These are phyloP conservation scores for Choristoneura fumiferana DNA, from an alignment of 1,140 invertebrate species.

Conservation along the genomic window DNA sequence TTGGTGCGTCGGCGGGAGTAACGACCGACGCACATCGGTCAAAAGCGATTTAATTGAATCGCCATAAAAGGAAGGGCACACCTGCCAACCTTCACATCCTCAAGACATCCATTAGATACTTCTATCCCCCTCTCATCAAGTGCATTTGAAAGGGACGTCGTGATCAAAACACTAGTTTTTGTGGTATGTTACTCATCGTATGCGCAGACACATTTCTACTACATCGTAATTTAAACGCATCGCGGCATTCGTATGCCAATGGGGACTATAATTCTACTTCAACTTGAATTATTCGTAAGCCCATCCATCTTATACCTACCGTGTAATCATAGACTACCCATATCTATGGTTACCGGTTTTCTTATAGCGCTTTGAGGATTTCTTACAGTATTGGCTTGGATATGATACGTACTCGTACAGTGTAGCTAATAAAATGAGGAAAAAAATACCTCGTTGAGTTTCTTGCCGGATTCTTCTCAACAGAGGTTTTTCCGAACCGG, in stretches of 20 bases:
- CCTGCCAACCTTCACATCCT: constrained; percentile 45
- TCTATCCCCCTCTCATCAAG: background rate
- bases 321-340: too few species aligned
- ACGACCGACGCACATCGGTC: constrained; percentile 57
- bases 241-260: constrained; percentile 1
- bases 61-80: constrained; percentile 50
- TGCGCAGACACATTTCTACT: constrained; percentile 24
- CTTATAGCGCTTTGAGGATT: too few species aligned
- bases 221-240: constrained; percentile 33
- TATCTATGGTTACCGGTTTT: too few species aligned
- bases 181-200: background rate
- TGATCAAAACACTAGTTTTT: background rate
- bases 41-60: constrained; percentile 71
- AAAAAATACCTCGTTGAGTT: too few species aligned
- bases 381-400: too few species aligned
- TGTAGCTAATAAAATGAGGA: too few species aligned
- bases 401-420: too few species aligned
- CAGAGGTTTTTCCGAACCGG: too few species aligned
- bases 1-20: constrained; percentile 42
- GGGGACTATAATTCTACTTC: background rate
- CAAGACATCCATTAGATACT: constrained; percentile 3
- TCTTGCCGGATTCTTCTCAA: too few species aligned
- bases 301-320: too few species aligned
- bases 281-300: background rate
- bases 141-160: background rate